Evolutionary conservation across 2,888 invertebrate genomes (phyloP).

Genomic region (Chrysotoxum bicinctum): DNA sequence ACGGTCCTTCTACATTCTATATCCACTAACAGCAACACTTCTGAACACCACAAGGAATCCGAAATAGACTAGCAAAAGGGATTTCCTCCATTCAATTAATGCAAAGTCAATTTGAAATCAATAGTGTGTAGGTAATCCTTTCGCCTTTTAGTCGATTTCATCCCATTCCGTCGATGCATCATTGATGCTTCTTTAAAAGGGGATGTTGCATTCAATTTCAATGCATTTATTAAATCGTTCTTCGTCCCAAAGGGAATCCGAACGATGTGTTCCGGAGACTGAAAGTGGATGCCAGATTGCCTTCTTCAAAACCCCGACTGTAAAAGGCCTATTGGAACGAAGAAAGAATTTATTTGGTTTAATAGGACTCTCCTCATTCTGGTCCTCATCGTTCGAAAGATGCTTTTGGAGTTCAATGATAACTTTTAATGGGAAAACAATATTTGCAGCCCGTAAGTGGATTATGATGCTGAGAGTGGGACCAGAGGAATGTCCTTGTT

Average conservation of each 20-base stretch:
- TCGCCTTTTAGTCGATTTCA: conserved; percentile 67
- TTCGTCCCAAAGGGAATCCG: neutral
- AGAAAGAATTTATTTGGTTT: conserved; percentile 73
- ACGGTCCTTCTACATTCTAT: neutral
- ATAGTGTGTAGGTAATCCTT: conserved; percentile 82
- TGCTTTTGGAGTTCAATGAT: conserved; percentile 79
- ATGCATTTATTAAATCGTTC: conserved; percentile 21
- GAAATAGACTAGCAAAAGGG: neutral
- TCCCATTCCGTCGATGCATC: conserved; percentile 16
- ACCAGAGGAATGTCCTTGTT: conserved; percentile 30
- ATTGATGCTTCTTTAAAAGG: conserved; percentile 14
- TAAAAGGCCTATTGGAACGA: conserved; percentile 56
- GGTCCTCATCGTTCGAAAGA: conserved; percentile 58
- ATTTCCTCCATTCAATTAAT: conserved; percentile 75
- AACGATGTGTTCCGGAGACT: neutral
- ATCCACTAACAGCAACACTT: neutral
- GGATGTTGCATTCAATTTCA: conserved; percentile 38
- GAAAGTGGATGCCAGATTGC: conserved; percentile 11
- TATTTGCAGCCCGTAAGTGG: conserved; percentile 77
- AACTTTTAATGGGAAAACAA: conserved; percentile 81
- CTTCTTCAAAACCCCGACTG: conserved; percentile 49
- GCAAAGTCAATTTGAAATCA: conserved; percentile 82
- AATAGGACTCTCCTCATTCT: conserved; percentile 58
- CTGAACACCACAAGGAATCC: neutral
- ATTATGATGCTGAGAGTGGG: conserved; percentile 38